Conservation (phyloP, 1,140 invertebrate genomes). For the Cepaea nemoralis region DNA sequence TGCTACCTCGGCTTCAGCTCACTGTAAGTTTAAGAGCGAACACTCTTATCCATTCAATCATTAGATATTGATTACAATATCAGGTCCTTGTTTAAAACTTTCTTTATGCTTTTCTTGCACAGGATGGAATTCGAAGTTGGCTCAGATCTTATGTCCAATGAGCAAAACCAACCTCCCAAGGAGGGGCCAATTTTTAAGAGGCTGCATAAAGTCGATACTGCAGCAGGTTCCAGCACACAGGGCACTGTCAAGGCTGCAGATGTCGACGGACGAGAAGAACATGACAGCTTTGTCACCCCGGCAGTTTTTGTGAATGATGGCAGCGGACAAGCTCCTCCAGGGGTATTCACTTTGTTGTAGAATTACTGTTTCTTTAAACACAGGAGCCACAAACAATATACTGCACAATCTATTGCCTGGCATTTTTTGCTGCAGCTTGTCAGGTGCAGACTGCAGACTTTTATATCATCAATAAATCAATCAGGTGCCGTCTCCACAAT, state of each 20-base stretch:
- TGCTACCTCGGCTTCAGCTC: too few species aligned
- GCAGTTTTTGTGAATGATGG: slow-evolving; percentile 5
- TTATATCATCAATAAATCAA: too few species aligned
- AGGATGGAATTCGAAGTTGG: not conserved
- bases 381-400: too few species aligned
- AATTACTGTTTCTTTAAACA: too few species aligned
- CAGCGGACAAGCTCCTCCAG: not conserved
- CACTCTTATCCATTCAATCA: too few species aligned
- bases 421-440: too few species aligned
- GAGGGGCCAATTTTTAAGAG: not conserved
- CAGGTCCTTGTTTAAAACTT: too few species aligned
- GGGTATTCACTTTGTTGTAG: slow-evolving; percentile 6
- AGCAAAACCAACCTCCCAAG: not conserved
- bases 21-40: too few species aligned
- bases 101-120: not conserved
- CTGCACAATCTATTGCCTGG: too few species aligned
- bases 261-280: not conserved
- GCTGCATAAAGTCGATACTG: not conserved
- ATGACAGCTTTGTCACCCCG: not conserved
- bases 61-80: too few species aligned
- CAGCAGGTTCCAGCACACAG: not conserved
- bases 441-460: too few species aligned
- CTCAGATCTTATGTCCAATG: not conserved
- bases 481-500: too few species aligned
- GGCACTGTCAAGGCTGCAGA: not conserved